Base-by-base conservation (phyloP, 1,140 invertebrate species). In the Radopholus similis region DNA sequence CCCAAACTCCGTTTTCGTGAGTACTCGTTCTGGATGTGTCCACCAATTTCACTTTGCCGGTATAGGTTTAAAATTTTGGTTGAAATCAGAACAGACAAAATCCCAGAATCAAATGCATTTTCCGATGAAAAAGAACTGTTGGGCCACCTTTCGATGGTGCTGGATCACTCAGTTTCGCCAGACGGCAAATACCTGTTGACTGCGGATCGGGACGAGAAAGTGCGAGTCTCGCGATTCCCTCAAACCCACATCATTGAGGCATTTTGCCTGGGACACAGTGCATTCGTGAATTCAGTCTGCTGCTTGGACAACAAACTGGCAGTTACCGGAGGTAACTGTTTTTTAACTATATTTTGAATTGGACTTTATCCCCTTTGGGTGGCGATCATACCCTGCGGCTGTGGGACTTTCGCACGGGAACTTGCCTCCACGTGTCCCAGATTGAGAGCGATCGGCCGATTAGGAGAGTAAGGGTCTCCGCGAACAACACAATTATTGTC, bases 181-280 rank as follows among this genome's bases (percentile, higher is more conserved):
- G 42, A 67, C 18, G 32, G 32, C 0, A 42, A 47, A n/a, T 57
- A 40, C 32, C 42, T 69, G 8, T 32, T 69, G 8, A 68, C 67
- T 15, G 67, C 67, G n/a, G 67, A 69, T 4, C 40, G 67, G 5
- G 67, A 69, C 66, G 67, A 69, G 53, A 69, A 69, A 56, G 30
- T 69, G 38, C 68, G 67, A 18, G 47, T 69, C 56, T 70, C 67
- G 13, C 68, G 68, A 0, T 69, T 42, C 47, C 67, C 67, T 47
- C 62, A 69, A 21, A 64, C 63, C 18, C 57, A 37, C 34, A 56
- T 64, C 28, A 64, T 64, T 38, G 63, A 64, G 21, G 37, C 65
- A 18, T 67, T 67, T 66, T 67, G 59, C 35, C 34, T 72, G 11
- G 67, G 67, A 1, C 67, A 69, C 15, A 54, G 65, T 42, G 37